Evolutionary conservation across 2,113 vertebrate species (phyloP).

Genomic region (Leucoraja erinaceus): DNA sequence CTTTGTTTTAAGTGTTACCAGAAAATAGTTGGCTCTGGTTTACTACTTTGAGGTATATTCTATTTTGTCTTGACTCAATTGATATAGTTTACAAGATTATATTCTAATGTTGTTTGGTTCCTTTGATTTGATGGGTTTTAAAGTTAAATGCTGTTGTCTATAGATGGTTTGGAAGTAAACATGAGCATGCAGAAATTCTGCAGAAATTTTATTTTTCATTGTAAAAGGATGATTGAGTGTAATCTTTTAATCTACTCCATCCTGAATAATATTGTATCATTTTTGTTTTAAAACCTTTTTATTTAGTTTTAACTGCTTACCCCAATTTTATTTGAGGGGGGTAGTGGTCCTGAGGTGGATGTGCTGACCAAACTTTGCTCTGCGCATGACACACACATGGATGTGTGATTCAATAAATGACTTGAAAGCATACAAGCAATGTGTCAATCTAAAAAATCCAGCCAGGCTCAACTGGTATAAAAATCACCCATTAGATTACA

Average conservation of each 20-base stretch:
- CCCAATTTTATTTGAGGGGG: not conserved
- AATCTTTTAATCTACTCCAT: constrained; percentile 20
- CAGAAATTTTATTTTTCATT: constrained; percentile 22
- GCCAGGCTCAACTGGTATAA: not conserved
- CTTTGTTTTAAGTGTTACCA: constrained; percentile 10
- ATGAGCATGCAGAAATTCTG: constrained; percentile 18
- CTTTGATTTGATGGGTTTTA: constrained; percentile 25
- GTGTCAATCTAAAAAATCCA: not conserved
- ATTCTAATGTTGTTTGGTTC: constrained; percentile 21
- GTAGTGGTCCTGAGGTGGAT: not conserved
- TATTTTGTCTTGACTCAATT: constrained; percentile 5
- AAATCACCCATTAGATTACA: not conserved
- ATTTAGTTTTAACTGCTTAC: not conserved
- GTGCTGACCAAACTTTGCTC: not conserved
- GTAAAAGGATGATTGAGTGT: constrained; percentile 26
- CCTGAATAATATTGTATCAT: constrained; percentile 11
- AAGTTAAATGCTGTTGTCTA: not conserved
- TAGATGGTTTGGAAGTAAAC: constrained; percentile 26
- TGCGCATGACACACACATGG: not conserved
- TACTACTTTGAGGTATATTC: not conserved
- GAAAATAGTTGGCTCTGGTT: constrained; percentile 25
- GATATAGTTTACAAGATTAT: constrained; percentile 16
- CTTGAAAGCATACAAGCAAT: not conserved
- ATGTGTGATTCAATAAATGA: not conserved
- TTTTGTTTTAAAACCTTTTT: not conserved